Base-by-base conservation (phyloP, 1,140 invertebrate genomes). In the Heliothis virescens region DNA sequence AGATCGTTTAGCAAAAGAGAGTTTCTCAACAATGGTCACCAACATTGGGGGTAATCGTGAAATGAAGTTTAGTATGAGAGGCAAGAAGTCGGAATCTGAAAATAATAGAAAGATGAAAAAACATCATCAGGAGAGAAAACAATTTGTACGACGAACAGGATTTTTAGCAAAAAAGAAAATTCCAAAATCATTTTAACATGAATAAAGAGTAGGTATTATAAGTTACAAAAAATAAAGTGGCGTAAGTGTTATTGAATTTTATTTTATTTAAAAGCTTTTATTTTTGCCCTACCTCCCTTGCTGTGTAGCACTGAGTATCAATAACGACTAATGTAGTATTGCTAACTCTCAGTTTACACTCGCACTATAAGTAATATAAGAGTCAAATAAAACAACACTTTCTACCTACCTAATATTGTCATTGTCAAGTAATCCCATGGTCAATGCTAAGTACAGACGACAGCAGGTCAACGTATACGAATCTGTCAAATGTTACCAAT, bases 111-210 rank as follows among this genome's bases (percentile, higher is more conserved):
- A 94, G 74, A 93, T 95, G 83, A 96, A 96, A 83, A 95, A 96
- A 87, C 97, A 98, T 88, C 95, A 96, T 82, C 95, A 96, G 86
- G 97, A 98, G 86, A 95, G 97, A 15, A 97, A 96, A 85, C 95
- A 96, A 87, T 89, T 98, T 26, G 95, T 97, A 16, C 93, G 98
- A 89, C 96, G 97, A 79, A 97, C 97, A 18, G 94, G 94, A 77
- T 93, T 87, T 87, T 85, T 94, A 75, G 83, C 80, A 52, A 94
- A 92, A 83, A 93, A 90, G 75, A 94, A 87, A 79, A 63, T 88
- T 12, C 85, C 83, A 18, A 91, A 86, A 87, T 89, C 82, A 82
- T 88, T 72, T 77, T 86, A 60, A 78, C 71, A 57, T 26, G 21
- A 26, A 1, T 26, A 60, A 41, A 41, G 34, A 41, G 34, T 41